Base-by-base conservation (phyloP, 1,140 invertebrate species). In the Bombus soroeensis region DNA sequence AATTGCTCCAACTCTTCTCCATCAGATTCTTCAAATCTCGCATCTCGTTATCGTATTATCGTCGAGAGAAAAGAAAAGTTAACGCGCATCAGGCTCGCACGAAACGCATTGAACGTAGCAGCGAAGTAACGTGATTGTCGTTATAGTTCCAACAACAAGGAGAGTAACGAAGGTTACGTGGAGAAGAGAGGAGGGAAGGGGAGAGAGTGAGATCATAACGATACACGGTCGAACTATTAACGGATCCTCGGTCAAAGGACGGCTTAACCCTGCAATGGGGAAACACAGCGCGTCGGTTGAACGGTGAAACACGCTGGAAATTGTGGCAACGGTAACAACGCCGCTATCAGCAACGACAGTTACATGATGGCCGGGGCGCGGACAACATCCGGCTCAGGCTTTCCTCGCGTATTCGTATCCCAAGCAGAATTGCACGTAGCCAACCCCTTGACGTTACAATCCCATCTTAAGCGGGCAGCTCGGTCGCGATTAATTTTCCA, bases 201-300 rank as follows among this genome's bases (percentile, higher is more conserved):
- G 2, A 15, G n/a, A 32, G 64, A 32, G 64, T 25, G 32, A 25
- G 78, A 57, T 73, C 71, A 89, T 79, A 89, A 89, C 84, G 77
- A 89, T 83, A 81, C 85, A 77, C 39, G 81, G 83, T 64, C 70
- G 53, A 85, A 87, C 88, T 89, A 89, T 90, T 90, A 90, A 89
- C 85, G 88, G 89, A 71, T 87, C 75, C 81, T 84, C 86, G 86
- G 78, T 90, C 89, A 90, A 90, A 90, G 88, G 89, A 66, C 43
- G 39, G 89, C 85, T 87, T 87, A 85, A 79, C 88, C 74, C 78
- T 47, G 43, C 79, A 74, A 87, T 75, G 70, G 77, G 53, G 89
- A 41, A 66, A 86, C 80, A 75, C 53, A 84, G 81, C 75, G 74
- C 80, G 86, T 70, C 86, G 85, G 41, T 15, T 81, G 82, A 34